Evolutionary conservation across 2,888 invertebrate genomes (phyloP), one percentile per base, ranked within the genome.

Genomic region (Ichneumoninae sp.): DNA sequence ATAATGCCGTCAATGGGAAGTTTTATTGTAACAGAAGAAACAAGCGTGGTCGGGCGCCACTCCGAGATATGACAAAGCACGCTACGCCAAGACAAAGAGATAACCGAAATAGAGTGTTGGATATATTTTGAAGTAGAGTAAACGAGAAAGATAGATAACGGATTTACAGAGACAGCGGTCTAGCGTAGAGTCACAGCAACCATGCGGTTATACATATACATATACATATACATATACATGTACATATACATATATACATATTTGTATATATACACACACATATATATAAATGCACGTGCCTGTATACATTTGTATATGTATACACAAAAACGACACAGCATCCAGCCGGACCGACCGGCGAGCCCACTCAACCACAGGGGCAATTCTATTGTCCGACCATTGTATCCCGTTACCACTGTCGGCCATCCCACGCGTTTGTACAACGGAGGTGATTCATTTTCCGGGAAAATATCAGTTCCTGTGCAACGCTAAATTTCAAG

Each of bases 401-500:
- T 92, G 92, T 93, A 90, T 90, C 88, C 90, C 88, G 90, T 91
- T 91, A 91, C 93, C 89, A 89, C 92, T 90, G 91, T 89, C 90
- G 88, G 88, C 52, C 74, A 77, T 69, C 60, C 79, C 70, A 66
- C 86, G 87, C 89, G 92, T 90, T 91, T 91, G 89, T 91, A 91
- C 89, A 90, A 79, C 84, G 73, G 89, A 88, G 89, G 91, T 92
- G 92, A 93, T 93, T 92, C 92, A 93, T 93, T 92, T 89, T 90
- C 92, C 87, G 89, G 89, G 91, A 79, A 92, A 93, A 92, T 93
- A 93, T 93, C 93, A 92, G 92, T 91, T 92, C 91, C 92, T 91
- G 91, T 86, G 75, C 87, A 87, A 88, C 87, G 89, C 87, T 91
- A 90, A 90, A 91, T 91, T 91, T 91, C 89, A 88, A 89, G 88